Percentiles rank a stretch among this genome's conserved stretches.
phyloP scores from a whole-genome alignment of 2,113 vertebrate genomes.

The Mobula birostris region DNA sequence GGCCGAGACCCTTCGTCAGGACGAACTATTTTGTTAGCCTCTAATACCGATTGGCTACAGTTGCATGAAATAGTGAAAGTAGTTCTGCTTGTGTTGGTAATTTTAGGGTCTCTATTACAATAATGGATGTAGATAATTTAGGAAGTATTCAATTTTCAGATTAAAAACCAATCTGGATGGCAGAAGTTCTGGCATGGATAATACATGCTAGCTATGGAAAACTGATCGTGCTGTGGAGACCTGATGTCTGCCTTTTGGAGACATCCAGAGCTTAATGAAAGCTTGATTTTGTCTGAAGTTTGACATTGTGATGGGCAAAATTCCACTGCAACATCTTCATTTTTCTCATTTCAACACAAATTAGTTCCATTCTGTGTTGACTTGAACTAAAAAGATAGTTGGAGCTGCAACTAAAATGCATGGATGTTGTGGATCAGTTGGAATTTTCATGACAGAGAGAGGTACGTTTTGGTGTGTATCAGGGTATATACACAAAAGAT shows the following conservation, averaged over 20 bases:
- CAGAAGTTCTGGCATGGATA: background rate
- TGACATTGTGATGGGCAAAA: background rate
- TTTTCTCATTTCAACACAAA: background rate
- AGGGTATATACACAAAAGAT: no score
- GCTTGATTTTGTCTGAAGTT: no score
- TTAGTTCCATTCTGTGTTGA: background rate
- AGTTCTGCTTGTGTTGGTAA: background rate
- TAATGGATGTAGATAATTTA: background rate
- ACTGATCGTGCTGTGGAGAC: background rate
- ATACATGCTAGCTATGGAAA: background rate
- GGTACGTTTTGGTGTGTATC: no score
- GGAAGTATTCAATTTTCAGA: background rate
- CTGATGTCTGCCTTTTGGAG: constrained; percentile 8
- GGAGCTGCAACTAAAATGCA: constrained; percentile 24
- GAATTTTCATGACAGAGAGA: no score
- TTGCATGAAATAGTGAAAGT: background rate
- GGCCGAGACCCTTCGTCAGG: no score
- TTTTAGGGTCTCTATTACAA: background rate
- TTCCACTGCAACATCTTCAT: background rate
- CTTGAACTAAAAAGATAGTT: background rate
- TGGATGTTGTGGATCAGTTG: no score
- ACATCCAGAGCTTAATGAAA: background rate
- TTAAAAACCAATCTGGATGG: background rate
- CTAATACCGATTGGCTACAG: background rate
- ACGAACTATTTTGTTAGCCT: background rate